Conservation (phyloP, 2,113 vertebrate species). For the Oryzias woworae region DNA sequence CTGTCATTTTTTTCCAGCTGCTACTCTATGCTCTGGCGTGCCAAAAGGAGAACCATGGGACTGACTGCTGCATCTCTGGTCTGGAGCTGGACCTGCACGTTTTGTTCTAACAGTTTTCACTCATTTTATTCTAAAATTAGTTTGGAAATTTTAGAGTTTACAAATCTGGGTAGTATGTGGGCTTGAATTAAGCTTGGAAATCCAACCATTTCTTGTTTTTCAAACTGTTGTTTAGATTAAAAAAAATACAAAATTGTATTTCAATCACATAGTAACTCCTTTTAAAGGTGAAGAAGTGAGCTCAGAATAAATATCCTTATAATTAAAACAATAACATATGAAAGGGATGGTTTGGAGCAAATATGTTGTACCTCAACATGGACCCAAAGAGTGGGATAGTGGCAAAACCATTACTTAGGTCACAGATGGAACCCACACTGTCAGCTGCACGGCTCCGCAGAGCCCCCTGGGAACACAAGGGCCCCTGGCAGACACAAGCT, state of each 20-base stretch:
- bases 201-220: background rate
- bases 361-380: slow-evolving; percentile 7
- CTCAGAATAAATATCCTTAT: no score
- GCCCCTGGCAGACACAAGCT: slow-evolving; percentile 56
- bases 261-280: no score
- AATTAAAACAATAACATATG: background rate
- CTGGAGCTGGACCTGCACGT: slow-evolving; percentile 11
- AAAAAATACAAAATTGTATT: no score
- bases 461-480: slow-evolving; percentile 50
- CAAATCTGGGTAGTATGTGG: background rate
- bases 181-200: background rate
- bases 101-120: slow-evolving; percentile 21
- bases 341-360: background rate
- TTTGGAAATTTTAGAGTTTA: background rate
- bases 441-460: slow-evolving; percentile 65
- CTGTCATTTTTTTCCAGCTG: slow-evolving; percentile 71
- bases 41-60: slow-evolving; percentile 54
- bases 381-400: slow-evolving; percentile 1
- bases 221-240: no score
- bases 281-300: no score
- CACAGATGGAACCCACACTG: slow-evolving; percentile 73
- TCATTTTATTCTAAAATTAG: slow-evolving; percentile 14
- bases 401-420: slow-evolving; percentile 41
- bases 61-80: slow-evolving; percentile 21
- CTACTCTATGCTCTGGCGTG: slow-evolving; percentile 42